Percentiles rank a stretch among this genome's conserved stretches.
Evolutionary conservation across 1,140 invertebrate species (phyloP).

Genomic region (Eumeta japonica): DNA sequence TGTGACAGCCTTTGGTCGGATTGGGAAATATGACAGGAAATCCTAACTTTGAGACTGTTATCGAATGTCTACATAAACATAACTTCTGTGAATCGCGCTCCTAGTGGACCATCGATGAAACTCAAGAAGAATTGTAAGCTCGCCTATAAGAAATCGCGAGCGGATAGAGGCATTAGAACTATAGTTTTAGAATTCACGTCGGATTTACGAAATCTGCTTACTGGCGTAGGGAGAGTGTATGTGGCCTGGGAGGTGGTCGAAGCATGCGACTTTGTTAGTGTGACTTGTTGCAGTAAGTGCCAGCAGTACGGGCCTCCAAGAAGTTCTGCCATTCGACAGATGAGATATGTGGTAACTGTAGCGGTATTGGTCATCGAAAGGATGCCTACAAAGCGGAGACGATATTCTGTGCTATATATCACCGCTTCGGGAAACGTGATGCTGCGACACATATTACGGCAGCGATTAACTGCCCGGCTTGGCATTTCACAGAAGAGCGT

Average conservation of each 20-base stretch:
- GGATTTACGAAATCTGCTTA: conserved; percentile 2
- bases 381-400: conserved; percentile 7
- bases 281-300: conserved; percentile 18
- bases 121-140: conserved; percentile 3
- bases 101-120: no score
- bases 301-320: conserved; percentile 19
- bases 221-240: conserved; percentile 2
- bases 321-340: conserved; percentile 12
- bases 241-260: conserved; percentile 11
- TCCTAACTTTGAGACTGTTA: not conserved
- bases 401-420: conserved; percentile 13
- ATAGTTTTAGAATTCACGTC: conserved; percentile 5
- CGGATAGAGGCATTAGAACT: not conserved
- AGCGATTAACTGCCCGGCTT: conserved; percentile 9
- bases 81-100: conserved; percentile 8
- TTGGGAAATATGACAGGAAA: not conserved
- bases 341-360: conserved; percentile 11
- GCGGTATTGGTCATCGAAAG: conserved; percentile 8
- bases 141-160: conserved; percentile 2
- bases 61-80: not conserved
- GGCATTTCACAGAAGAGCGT: not conserved
- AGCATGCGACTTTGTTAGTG: conserved; percentile 9
- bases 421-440: no score
- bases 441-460: conserved; percentile 8
- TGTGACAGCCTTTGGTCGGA: conserved; percentile 1